A percentile compares a stretch with the other conserved stretches of the same genome.
These are phyloP conservation scores for Ambastaia sidthimunki DNA, from an alignment of 2,797 vertebrate genomes.

Conservation along the genomic window DNA sequence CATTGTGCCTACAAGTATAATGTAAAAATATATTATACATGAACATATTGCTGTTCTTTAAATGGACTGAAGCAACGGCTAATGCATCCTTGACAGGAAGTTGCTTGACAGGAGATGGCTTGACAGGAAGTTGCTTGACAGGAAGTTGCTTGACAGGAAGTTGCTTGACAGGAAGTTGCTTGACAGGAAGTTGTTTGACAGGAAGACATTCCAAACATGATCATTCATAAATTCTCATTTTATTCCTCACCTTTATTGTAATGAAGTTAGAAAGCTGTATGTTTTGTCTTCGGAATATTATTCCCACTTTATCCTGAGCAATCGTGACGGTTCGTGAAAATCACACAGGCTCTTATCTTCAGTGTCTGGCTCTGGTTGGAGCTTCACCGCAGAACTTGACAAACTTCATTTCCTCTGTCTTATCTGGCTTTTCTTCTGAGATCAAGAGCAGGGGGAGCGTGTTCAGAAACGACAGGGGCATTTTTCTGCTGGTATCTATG, in stretches of 20 bases:
- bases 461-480: constrained; percentile 11
- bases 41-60: too few relatives aligned
- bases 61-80: too few relatives aligned
- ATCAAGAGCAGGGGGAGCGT: constrained; percentile 22
- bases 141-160: too few relatives aligned
- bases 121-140: too few relatives aligned
- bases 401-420: constrained; percentile 46
- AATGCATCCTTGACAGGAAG: too few relatives aligned
- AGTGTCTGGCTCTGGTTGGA: neutral
- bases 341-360: neutral
- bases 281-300: constrained; percentile 3
- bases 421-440: constrained; percentile 34
- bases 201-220: neutral
- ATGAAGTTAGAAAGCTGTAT: neutral
- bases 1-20: too few relatives aligned
- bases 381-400: constrained; percentile 25
- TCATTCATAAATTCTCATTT: neutral
- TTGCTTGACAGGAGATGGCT: too few relatives aligned
- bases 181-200: too few relatives aligned
- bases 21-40: too few relatives aligned
- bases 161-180: too few relatives aligned
- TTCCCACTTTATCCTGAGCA: neutral
- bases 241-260: neutral
- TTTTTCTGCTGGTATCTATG: constrained; percentile 13
- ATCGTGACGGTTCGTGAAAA: constrained; percentile 12